A percentile compares a stretch with the other conserved stretches of the same genome.
phyloP scores from a whole-genome alignment of 2,113 vertebrate genomes.

The Cynoglossus semilaevis region DNA sequence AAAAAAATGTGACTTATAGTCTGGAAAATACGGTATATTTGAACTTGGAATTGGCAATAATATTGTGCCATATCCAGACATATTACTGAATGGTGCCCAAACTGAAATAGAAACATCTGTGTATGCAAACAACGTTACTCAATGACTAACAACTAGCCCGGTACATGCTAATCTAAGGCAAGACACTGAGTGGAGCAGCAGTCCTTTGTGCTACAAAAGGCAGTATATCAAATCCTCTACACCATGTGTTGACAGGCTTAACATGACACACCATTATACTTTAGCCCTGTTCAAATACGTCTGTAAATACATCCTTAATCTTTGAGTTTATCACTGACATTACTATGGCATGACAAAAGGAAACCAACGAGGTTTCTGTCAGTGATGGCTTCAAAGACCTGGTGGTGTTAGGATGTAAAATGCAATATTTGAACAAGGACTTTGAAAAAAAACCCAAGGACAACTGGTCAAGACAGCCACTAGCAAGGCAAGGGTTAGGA shows the following conservation, averaged over 20 bases:
- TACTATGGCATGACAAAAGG: neutral
- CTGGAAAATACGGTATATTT: too few species aligned
- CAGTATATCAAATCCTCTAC: too few species aligned
- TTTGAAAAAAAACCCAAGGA: slow-evolving; percentile 28
- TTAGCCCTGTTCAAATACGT: slow-evolving; percentile 58
- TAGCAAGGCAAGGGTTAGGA: slow-evolving; percentile 45
- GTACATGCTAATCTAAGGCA: too few species aligned
- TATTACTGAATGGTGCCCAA: too few species aligned
- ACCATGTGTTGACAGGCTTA: slow-evolving; percentile 26
- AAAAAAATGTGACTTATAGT: too few species aligned
- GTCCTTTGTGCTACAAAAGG: too few species aligned
- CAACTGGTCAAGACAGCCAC: slow-evolving; percentile 14
- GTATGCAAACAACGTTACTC: slow-evolving; percentile 1
- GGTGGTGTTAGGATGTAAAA: slow-evolving; percentile 48
- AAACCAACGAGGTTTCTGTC: slow-evolving; percentile 41
- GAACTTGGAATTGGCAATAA: too few species aligned
- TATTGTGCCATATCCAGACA: too few species aligned
- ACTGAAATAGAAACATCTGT: neutral
- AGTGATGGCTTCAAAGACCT: slow-evolving; percentile 45
- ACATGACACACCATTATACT: slow-evolving; percentile 58
- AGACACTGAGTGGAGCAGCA: too few species aligned
- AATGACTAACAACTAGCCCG: too few species aligned
- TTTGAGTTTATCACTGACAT: slow-evolving; percentile 52
- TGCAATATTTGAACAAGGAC: slow-evolving; percentile 54
- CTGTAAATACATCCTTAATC: slow-evolving; percentile 53